Evolutionary conservation across 2,888 invertebrate species (phyloP).

Genomic region (Drosophila cracens): DNA sequence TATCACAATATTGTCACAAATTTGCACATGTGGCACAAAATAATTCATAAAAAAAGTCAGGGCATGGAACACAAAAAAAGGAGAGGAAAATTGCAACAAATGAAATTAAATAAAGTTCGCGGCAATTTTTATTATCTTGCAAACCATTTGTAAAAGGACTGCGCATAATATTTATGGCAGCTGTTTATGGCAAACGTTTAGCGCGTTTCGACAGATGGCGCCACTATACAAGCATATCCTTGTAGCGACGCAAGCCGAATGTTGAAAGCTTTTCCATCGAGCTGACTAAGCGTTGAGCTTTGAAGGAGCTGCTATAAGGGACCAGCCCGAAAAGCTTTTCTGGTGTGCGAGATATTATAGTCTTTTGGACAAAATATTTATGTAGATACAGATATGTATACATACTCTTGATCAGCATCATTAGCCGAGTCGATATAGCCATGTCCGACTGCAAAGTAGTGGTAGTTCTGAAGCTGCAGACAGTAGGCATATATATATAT

Average conservation of each 20-base stretch:
- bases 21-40: conserved; percentile 20
- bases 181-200: conserved; percentile 46
- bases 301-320: conserved; percentile 11
- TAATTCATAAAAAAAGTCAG: conserved; percentile 27
- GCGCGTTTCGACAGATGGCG: conserved; percentile 50
- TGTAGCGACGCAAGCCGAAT: not conserved
- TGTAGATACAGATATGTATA: not conserved
- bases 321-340: conserved; percentile 5
- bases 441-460: not conserved
- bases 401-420: too few species aligned
- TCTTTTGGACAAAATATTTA: not conserved
- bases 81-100: not conserved
- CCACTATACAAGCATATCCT: conserved; percentile 1
- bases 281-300: conserved; percentile 30
- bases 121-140: not conserved
- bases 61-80: not conserved
- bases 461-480: not conserved
- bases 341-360: not conserved
- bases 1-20: conserved; percentile 32
- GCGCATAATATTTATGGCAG: conserved; percentile 31
- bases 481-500: not conserved
- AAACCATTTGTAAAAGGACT: conserved; percentile 3
- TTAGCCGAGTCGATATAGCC: not conserved
- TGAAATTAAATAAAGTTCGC: conserved; percentile 10
- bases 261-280: conserved; percentile 12